Evolutionary conservation across 1,140 invertebrate genomes (phyloP), one percentile per base, ranked within the genome.

Genomic region (Drosophila obscura): DNA sequence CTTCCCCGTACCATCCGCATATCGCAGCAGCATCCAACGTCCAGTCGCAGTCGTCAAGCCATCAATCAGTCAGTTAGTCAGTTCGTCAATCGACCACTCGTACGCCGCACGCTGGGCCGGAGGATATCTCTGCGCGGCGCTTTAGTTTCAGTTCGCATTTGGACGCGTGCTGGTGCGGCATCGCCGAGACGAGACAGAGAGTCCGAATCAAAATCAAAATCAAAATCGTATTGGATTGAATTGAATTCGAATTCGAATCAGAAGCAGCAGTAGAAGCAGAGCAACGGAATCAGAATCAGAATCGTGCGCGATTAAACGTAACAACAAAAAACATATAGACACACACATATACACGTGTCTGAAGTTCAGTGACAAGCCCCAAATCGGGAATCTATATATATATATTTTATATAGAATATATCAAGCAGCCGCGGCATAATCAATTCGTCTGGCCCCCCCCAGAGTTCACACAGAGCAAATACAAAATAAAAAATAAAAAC

Each of bases 61-160:
- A 19, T 19, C 77, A 61, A 78, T 84, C 81, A 85, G 65, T 83
- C 61, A 61, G 56, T 69, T 35, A 65, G 73, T 62, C 77, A 69
- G 73, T 55, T 56, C 46, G 67, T 78, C 75, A 73, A 57, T 65
- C 50, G 22, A 51, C 71, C 79, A 82, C 79, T 76, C 64, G 68
- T 52, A 35, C 26, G 39, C 62, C 67, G 19, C 45, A 52, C 52
- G 65, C 80, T 64, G 62, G 62, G 64, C 80, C 72, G 69, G 83
- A 85, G 82, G 82, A 85, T 85, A 85, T 87, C 82, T 87, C 87
- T 69, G 68, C 77, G 72, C 82, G 81, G 74, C 71, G 65, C 72
- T 85, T 88, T 67, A 85, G 81, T 84, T 80, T 85, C 83, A 85
- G 83, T 85, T 85, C 73, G 83, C 78, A 87, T 85, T 85, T 88